Evolutionary conservation across 2,113 vertebrate species (phyloP), one percentile per base, ranked within the genome.

Genomic region (Trichechus manatus): DNA sequence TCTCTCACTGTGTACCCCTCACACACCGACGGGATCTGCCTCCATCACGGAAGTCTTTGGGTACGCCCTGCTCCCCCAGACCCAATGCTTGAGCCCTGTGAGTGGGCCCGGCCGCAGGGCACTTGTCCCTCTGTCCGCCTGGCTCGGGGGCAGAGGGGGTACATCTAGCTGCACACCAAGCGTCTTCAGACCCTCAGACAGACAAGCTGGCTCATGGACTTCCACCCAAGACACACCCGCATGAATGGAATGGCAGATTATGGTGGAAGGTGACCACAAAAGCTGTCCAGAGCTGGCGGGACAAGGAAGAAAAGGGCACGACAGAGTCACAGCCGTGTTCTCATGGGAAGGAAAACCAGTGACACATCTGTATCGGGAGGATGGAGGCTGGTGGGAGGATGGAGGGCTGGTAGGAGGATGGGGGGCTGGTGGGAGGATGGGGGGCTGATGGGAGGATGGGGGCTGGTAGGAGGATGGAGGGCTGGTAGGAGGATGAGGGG

Each of bases 331-430:
- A 3, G 11, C 13, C 6, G 42, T 5, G 20, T 75, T 33, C 47
- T 68, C n/a, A 20, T 0, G 1, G 84, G 25, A 78, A 59, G 17
- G 3, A 5, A 39, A 36, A 44, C 50, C 5, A 33, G 88, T 0
- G 53, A 8, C 1, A 0, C 3, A 39, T 29, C 20, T 1, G 0
- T 0, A 0, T 6, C 11, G 0, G 9, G n/a, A 42, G 50, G 75
- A 31, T 0, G 0, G 31, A 63, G 8, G 63, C 63, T 64, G 63
- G 27, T 10, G 29, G 27, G 63, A 64, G 63, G 27, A 47, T 47
- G 47, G 47, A 5, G 47, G 47, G 47, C 47, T 47, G 47, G 47
- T 47, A 47, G 47, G 47, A 47, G 47, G 47, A 47, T 47, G 47
- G 47, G 47, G 47, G 47, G 6, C 47, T 47, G 47, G 7, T 10